These are phyloP conservation scores for Atta cephalotes DNA, from an alignment of 1,140 invertebrate genomes.

Conservation along the genomic window DNA sequence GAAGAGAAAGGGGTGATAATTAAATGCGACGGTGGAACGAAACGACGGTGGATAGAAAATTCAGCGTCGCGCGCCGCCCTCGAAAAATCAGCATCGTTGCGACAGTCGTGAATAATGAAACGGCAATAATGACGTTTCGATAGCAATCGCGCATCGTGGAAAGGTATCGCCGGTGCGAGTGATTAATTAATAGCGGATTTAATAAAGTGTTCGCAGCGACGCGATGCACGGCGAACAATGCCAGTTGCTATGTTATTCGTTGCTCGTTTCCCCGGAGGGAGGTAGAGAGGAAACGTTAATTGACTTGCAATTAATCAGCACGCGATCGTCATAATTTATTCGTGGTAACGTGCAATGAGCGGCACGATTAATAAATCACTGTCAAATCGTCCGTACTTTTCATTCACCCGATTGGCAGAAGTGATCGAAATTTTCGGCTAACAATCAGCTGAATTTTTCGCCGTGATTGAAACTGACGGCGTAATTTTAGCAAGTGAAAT, in stretches of 20 bases:
- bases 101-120: constrained; percentile 56
- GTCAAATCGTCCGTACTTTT: constrained; percentile 8
- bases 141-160: constrained; percentile 38
- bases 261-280: constrained; percentile 19
- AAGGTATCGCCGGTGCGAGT: constrained; percentile 36
- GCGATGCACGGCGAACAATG: not conserved
- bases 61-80: constrained; percentile 18
- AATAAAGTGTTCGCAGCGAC: constrained; percentile 48
- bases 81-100: constrained; percentile 31
- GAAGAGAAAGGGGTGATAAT: constrained; percentile 15
- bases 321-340: constrained; percentile 60
- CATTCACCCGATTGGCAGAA: constrained; percentile 4
- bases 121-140: constrained; percentile 54
- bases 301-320: constrained; percentile 61
- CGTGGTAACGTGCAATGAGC: constrained; percentile 49
- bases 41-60: too few species aligned
- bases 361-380: constrained; percentile 58
- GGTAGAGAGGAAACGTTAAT: constrained; percentile 21
- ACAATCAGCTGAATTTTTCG: not conserved
- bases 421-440: not conserved
- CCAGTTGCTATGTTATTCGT: constrained; percentile 35
- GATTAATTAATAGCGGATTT: constrained; percentile 60
- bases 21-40: constrained; percentile 35
- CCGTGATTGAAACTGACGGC: not conserved
- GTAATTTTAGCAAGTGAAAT: not conserved